phyloP scores from a whole-genome alignment of 1,140 invertebrate genomes.

The Drosophila elegans region DNA sequence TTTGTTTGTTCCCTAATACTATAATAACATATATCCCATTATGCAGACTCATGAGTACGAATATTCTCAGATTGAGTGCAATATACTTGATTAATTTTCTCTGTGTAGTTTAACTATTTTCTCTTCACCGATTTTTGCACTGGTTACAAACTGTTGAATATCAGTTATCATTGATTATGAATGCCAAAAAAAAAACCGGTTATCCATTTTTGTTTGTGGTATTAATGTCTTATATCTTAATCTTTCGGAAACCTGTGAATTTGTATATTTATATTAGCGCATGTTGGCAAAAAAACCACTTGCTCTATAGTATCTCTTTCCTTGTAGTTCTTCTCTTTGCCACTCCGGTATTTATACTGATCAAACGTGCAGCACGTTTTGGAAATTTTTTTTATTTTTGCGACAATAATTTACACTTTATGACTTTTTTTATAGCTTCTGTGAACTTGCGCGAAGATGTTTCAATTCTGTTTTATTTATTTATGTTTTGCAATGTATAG shows the following conservation, averaged over 20 bases:
- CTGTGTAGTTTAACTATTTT: constrained; percentile 3
- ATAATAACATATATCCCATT: background rate
- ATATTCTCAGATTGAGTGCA: no score
- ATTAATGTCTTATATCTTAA: constrained; percentile 8
- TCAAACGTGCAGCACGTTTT: constrained; percentile 13
- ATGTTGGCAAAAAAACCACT: constrained; percentile 9
- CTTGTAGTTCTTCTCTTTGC: background rate
- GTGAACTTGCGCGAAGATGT: constrained; percentile 22
- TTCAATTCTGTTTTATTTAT: constrained; percentile 20
- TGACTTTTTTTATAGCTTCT: constrained; percentile 17
- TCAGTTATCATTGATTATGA: constrained; percentile 13
- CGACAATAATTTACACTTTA: constrained; percentile 10
- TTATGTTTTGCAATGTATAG: constrained; percentile 16
- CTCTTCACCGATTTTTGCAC: constrained; percentile 8
- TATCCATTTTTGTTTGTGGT: constrained; percentile 15
- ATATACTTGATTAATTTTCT: no score
- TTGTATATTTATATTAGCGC: constrained; percentile 12
- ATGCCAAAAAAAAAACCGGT: constrained; percentile 43
- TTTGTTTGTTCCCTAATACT: background rate
- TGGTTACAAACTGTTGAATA: constrained; percentile 3
- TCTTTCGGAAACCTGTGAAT: constrained; percentile 3
- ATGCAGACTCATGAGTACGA: background rate
- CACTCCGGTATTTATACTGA: background rate
- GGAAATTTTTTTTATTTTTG: constrained; percentile 10
- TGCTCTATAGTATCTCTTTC: background rate